phyloP scores from a whole-genome alignment of 2,888 invertebrate species.

The Shargacucullia verbasci region DNA sequence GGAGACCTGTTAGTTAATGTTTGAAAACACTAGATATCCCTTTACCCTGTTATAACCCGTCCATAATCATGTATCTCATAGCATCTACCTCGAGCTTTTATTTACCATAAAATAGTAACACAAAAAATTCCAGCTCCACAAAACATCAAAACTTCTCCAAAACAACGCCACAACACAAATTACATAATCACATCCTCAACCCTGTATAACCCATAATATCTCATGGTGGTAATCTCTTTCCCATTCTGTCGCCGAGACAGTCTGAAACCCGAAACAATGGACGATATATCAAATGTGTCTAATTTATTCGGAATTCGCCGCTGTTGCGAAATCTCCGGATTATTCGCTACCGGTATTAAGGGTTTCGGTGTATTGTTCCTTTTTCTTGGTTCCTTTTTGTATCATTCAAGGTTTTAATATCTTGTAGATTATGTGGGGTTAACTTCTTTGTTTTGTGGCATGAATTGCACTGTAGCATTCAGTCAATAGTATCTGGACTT shows the following conservation, averaged over 20 bases:
- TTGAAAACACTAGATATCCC: too few relatives aligned
- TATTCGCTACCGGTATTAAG: conserved; percentile 46
- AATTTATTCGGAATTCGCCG: conserved; percentile 56
- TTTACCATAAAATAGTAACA: too few relatives aligned
- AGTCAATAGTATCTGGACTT: too few relatives aligned
- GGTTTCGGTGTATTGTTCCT: conserved; percentile 35
- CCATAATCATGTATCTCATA: too few relatives aligned
- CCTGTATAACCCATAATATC: conserved; percentile 32
- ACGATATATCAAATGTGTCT: conserved; percentile 57
- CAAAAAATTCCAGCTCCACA: too few relatives aligned
- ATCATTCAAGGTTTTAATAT: conserved; percentile 33
- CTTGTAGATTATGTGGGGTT: conserved; percentile 18
- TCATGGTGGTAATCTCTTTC: conserved; percentile 43
- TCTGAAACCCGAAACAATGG: conserved; percentile 53
- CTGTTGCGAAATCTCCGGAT: conserved; percentile 51
- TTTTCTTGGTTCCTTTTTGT: conserved; percentile 33
- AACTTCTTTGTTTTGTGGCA: neutral
- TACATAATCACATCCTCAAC: conserved; percentile 31
- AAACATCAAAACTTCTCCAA: too few relatives aligned
- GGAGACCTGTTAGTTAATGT: too few relatives aligned
- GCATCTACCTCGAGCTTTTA: too few relatives aligned
- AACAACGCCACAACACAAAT: conserved; percentile 22
- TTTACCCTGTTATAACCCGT: too few relatives aligned
- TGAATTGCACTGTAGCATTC: too few relatives aligned
- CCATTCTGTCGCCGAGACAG: conserved; percentile 34